Conservation (phyloP, 2,797 vertebrate species). For the Sebastes trivittatus region DNA sequence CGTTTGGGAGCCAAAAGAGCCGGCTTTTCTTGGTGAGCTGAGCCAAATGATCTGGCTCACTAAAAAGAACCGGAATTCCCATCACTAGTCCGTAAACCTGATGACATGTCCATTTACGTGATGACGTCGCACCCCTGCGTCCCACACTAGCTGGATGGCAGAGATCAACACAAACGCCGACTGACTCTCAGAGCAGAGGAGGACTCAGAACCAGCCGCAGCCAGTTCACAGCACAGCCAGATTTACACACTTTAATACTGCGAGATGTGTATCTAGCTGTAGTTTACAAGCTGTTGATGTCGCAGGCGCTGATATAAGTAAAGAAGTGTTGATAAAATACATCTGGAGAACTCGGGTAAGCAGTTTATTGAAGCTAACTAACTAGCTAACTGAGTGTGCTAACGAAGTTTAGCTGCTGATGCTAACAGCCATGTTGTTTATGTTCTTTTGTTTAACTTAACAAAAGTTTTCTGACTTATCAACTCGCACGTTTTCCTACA, state of each 20-base stretch:
- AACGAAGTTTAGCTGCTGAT: conserved; percentile 49
- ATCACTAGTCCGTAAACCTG: neutral
- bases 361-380: conserved; percentile 38
- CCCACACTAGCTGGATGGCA: conserved; percentile 9
- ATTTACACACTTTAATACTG: neutral
- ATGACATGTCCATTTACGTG: conserved; percentile 24
- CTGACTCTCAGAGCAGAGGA: conserved; percentile 19
- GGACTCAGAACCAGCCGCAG: conserved; percentile 23
- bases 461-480: conserved; percentile 1
- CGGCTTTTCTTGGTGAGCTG: too few relatives aligned
- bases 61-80: too few relatives aligned
- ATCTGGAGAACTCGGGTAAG: conserved; percentile 61
- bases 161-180: conserved; percentile 60
- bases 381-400: conserved; percentile 27
- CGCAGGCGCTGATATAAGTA: neutral
- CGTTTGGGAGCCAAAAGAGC: too few relatives aligned
- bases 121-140: conserved; percentile 56
- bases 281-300: neutral
- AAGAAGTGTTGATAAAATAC: neutral
- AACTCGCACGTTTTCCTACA: rapidly evolving
- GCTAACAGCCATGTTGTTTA: conserved; percentile 70
- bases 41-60: too few relatives aligned
- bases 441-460: conserved; percentile 54
- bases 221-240: neutral
- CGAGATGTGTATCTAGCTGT: neutral